Percentiles rank a stretch among this genome's conserved stretches.
These are phyloP conservation scores for Hartigia nigra DNA, from an alignment of 2,888 invertebrate species.

Conservation along the genomic window DNA sequence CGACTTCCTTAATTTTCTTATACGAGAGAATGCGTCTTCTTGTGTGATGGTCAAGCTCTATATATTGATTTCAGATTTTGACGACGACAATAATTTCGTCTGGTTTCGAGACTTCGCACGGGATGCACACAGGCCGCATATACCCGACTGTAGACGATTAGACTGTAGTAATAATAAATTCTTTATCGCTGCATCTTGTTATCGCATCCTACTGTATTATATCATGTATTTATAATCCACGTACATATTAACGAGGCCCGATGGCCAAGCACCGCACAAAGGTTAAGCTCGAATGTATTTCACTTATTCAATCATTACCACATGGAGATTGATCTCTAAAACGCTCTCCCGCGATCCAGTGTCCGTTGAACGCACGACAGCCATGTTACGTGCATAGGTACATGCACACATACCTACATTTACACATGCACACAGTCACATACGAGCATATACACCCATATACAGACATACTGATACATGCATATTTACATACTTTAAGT, in stretches of 20 bases:
- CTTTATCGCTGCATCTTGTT: slow-evolving; percentile 22
- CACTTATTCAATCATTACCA: neutral
- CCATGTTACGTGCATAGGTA: neutral
- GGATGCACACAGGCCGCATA: neutral
- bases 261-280: slow-evolving; percentile 40
- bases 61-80: slow-evolving; percentile 36
- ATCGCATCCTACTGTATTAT: slow-evolving; percentile 24
- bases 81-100: slow-evolving; percentile 47
- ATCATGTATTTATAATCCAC: slow-evolving; percentile 35
- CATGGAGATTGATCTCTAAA: neutral
- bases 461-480: neutral
- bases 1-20: neutral
- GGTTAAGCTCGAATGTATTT: slow-evolving; percentile 14
- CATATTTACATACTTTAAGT: neutral
- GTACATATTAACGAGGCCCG: slow-evolving; percentile 28
- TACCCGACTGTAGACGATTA: slow-evolving; percentile 11
- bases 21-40: slow-evolving; percentile 1
- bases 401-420: neutral
- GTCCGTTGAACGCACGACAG: neutral
- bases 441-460: neutral
- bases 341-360: neutral
- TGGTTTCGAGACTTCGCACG: slow-evolving; percentile 30
- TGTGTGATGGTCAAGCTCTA: slow-evolving; percentile 28
- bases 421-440: neutral
- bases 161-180: slow-evolving; percentile 25